Evolutionary conservation across 2,888 invertebrate genomes (phyloP).

Genomic region (Lumbricus terrestris): DNA sequence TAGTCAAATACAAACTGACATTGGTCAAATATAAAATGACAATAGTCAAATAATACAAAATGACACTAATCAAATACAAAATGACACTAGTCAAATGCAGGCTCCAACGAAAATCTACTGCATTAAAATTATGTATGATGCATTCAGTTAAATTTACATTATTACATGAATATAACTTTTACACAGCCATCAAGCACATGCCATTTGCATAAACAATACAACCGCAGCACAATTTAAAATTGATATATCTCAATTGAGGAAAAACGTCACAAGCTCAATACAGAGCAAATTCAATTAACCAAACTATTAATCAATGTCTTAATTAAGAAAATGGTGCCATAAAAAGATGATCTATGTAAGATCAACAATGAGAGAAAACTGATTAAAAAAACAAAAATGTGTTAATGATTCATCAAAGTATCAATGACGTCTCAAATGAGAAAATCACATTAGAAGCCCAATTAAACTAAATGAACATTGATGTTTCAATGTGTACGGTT

Average conservation of each 20-base stretch:
- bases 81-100: background rate
- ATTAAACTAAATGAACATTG: background rate
- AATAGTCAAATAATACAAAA: too few relatives aligned
- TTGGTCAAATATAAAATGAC: too few relatives aligned
- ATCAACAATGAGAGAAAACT: background rate
- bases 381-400: too few relatives aligned
- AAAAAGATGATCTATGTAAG: background rate
- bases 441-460: background rate
- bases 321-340: background rate
- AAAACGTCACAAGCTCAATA: background rate
- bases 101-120: background rate
- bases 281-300: background rate
- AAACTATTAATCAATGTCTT: background rate
- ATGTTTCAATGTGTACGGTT: background rate
- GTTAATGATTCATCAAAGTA: background rate
- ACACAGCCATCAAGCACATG: background rate
- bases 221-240: background rate
- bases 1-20: too few relatives aligned
- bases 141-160: too few relatives aligned
- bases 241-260: background rate
- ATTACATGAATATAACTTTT: too few relatives aligned
- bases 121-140: background rate
- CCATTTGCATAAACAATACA: background rate
- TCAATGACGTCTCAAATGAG: background rate
- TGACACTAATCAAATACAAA: too few relatives aligned